Percentiles rank a stretch among this genome's conserved stretches.
phyloP scores from a whole-genome alignment of 2,113 vertebrate species.

The Spea multiplicata region DNA sequence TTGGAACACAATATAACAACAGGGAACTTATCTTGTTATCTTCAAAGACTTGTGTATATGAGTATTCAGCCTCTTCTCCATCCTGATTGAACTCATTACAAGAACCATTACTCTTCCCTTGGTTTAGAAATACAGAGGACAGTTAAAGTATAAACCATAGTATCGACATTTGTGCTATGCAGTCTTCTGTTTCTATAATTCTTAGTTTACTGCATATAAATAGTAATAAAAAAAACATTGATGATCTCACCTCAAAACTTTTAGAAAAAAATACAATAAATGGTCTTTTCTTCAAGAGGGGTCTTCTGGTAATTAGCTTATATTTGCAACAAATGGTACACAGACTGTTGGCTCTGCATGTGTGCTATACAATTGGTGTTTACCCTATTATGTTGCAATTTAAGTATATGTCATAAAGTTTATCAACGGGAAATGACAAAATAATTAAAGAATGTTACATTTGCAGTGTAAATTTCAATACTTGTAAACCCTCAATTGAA shows the following conservation, averaged over 20 bases:
- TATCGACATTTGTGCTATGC: too few species aligned
- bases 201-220: neutral
- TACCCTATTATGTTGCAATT: constrained; percentile 81
- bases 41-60: too few species aligned
- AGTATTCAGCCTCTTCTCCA: too few species aligned
- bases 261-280: constrained; percentile 31
- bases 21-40: too few species aligned
- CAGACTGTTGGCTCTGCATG: constrained; percentile 92
- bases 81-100: too few species aligned
- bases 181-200: too few species aligned
- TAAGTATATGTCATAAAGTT: constrained; percentile 72
- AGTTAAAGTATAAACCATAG: too few species aligned
- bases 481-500: constrained; percentile 40
- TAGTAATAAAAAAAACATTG: neutral
- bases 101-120: too few species aligned
- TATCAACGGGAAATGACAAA: constrained; percentile 55
- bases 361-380: constrained; percentile 83
- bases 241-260: constrained; percentile 54
- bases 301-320: constrained; percentile 79
- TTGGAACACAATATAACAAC: too few species aligned
- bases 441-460: constrained; percentile 38
- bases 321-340: constrained; percentile 90
- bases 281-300: constrained; percentile 53
- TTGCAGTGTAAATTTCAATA: constrained; percentile 47
- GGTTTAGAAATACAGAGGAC: too few species aligned